Conservation (phyloP, 2,797 vertebrate species). For the Pseudochromis fuscus region DNA sequence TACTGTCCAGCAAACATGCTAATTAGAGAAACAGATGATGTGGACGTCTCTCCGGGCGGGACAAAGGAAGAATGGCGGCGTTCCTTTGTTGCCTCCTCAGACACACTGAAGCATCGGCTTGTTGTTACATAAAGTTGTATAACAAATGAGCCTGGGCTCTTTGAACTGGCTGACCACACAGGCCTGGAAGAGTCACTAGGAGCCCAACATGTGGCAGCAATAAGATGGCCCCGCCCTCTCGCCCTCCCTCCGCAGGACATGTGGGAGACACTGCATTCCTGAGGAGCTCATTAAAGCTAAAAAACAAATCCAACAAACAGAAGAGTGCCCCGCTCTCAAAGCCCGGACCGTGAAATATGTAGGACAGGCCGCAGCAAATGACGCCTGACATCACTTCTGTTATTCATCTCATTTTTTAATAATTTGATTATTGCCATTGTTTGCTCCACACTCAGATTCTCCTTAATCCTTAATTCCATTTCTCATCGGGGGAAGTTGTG, state of each 20-base stretch:
- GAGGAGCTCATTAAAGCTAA: slow-evolving; percentile 84
- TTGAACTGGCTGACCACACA: slow-evolving; percentile 89
- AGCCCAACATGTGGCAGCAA: slow-evolving; percentile 88
- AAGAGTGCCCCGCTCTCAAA: slow-evolving; percentile 64
- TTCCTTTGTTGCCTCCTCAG: slow-evolving; percentile 76
- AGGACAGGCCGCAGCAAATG: slow-evolving; percentile 37
- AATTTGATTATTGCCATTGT: slow-evolving; percentile 25
- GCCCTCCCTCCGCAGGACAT: slow-evolving; percentile 82
- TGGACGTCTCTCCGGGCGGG: slow-evolving; percentile 61
- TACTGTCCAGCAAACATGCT: slow-evolving; percentile 70
- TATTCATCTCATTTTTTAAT: slow-evolving; percentile 47
- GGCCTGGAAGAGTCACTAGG: slow-evolving; percentile 83
- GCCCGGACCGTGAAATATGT: slow-evolving; percentile 47
- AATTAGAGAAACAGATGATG: slow-evolving; percentile 79
- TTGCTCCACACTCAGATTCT: background rate
- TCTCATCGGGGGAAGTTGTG: slow-evolving; percentile 49
- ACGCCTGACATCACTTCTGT: slow-evolving; percentile 16
- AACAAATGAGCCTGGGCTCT: slow-evolving; percentile 87
- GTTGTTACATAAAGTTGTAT: slow-evolving; percentile 87
- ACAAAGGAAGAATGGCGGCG: slow-evolving; percentile 70
- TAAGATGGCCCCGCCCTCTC: slow-evolving; percentile 83
- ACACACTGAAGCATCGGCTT: slow-evolving; percentile 76
- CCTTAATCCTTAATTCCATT: slow-evolving; percentile 45
- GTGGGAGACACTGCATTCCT: slow-evolving; percentile 88
- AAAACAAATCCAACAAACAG: slow-evolving; percentile 85